These are phyloP conservation scores for Calcarius ornatus DNA, from an alignment of 2,113 vertebrate genomes.

Conservation along the genomic window DNA sequence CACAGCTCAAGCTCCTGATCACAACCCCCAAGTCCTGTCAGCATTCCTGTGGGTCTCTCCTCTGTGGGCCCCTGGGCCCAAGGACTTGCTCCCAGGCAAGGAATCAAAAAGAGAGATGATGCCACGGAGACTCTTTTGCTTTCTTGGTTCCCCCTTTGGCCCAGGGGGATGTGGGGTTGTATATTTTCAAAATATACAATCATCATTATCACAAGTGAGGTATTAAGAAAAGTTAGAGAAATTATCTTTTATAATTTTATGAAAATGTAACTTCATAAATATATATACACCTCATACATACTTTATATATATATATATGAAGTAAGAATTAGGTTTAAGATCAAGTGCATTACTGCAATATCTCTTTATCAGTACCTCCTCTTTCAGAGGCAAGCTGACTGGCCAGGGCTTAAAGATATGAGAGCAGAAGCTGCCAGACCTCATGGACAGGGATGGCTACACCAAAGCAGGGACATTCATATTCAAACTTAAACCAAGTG, in stretches of 20 bases:
- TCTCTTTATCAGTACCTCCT: neutral
- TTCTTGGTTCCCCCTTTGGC: neutral
- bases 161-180: neutral
- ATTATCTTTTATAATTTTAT: neutral
- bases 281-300: neutral
- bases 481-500: neutral
- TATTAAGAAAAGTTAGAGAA: neutral
- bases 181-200: neutral
- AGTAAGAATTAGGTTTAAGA: neutral
- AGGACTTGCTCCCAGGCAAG: neutral
- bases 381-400: neutral
- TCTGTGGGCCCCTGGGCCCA: fast-evolving
- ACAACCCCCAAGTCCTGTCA: neutral
- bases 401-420: neutral
- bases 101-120: neutral
- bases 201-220: neutral
- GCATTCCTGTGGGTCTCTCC: fast-evolving
- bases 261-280: neutral
- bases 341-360: neutral
- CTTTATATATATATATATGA: no score
- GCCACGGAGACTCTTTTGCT: neutral
- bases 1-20: neutral
- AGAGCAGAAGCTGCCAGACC: neutral
- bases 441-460: neutral
- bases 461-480: neutral